Evolutionary conservation across 1,140 invertebrate genomes (phyloP).

Genomic region (Agraylea sexmaculata): DNA sequence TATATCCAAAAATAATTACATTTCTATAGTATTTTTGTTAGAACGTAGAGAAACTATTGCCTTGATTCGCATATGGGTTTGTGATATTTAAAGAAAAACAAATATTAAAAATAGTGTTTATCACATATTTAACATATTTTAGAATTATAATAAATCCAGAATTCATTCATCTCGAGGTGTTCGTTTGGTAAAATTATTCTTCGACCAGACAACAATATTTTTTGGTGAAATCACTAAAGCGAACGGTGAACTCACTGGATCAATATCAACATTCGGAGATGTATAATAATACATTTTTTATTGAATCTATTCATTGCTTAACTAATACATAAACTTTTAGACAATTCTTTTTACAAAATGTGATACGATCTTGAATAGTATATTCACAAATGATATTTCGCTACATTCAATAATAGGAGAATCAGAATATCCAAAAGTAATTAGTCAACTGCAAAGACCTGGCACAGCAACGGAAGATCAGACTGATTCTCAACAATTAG

Average conservation of each 20-base stretch:
- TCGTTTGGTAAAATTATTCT: constrained; percentile 53
- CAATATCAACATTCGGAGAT: constrained; percentile 63
- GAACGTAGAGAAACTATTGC: constrained; percentile 45
- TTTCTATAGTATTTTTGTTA: constrained; percentile 46
- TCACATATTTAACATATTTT: constrained; percentile 23
- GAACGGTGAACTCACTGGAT: constrained; percentile 56
- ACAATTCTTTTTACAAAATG: constrained; percentile 74
- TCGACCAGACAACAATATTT: constrained; percentile 60
- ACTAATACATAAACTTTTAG: constrained; percentile 40
- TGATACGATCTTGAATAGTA: constrained; percentile 58
- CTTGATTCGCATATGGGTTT: constrained; percentile 68
- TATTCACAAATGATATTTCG: constrained; percentile 56
- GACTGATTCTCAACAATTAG: constrained; percentile 22
- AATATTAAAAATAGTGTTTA: constrained; percentile 1
- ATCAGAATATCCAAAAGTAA: constrained; percentile 23
- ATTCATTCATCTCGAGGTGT: constrained; percentile 69
- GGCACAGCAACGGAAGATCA: constrained; percentile 39
- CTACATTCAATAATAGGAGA: constrained; percentile 44
- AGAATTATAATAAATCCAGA: constrained; percentile 81
- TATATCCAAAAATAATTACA: constrained; percentile 41
- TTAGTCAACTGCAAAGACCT: constrained; percentile 36
- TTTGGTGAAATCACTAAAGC: constrained; percentile 69
- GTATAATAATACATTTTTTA: constrained; percentile 31
- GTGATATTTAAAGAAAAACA: constrained; percentile 10
- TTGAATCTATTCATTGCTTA: no score